Base-by-base conservation (phyloP, 2,797 vertebrate species). In the Coranthus polyacanthus region DNA sequence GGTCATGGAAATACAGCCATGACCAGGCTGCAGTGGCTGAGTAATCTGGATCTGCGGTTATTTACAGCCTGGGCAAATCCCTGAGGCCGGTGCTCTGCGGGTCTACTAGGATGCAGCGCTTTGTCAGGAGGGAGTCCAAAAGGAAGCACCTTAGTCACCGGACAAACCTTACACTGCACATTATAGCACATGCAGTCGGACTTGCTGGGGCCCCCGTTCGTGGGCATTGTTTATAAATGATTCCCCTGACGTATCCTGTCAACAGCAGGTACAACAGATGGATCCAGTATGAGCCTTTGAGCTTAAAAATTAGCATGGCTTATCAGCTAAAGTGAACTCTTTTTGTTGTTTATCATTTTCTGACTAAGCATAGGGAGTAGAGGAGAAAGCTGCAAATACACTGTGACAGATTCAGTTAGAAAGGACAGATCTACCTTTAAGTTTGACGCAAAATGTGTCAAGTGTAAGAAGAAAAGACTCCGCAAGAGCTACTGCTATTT, bases 11-110 rank as follows among this genome's bases (percentile, higher is more conserved):
- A 60, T 9, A 20, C 49, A 77, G 76, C 62, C 50, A 62, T 83
- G 85, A 88, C 68, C 20, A 83, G 57, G 86, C 78, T 70, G 12
- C 79, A 45, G 68, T 43, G 55, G 54, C 82, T 70, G 81, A 72
- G 78, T 93, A 93, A 93, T 93, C 92, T 89, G 85, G 83, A 88
- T 91, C 89, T 91, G 83, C 52, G 86, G 88, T 87, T 93, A 93
- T 93, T 94, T 92, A 84, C 84, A 83, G 91, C 81, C 47, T 1
- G 50, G 74, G 72, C 62, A 92, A 94, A 92, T 93, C 91, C 86
- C 68, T 24, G 24, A 78, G 76, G 81, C 42, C 3, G 38, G 21
- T 56, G 55, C 69, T 51, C 32, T 38, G 64, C 68, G 57, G 67
- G 59, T 57, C 53, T 37, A 13, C 59, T 2, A 12, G 24, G 63